Evolutionary conservation across 1,140 invertebrate genomes (phyloP).

Genomic region (Ectropis grisescens): DNA sequence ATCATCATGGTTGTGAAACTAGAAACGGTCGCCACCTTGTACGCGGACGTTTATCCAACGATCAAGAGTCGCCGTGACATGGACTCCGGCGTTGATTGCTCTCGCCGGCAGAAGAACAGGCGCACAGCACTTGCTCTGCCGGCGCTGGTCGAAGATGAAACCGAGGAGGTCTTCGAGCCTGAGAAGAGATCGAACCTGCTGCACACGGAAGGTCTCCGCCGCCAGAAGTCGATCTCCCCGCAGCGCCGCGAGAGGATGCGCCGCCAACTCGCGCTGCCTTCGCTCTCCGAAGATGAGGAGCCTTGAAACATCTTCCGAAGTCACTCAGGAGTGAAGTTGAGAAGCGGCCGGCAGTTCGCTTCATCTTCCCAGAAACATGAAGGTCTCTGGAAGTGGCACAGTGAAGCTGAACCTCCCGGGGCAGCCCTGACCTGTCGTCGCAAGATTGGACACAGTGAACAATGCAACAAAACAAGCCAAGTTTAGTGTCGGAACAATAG

Average conservation of each 20-base stretch:
- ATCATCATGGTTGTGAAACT: constrained; percentile 57
- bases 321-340: constrained; percentile 34
- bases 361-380: constrained; percentile 3
- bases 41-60: constrained; percentile 51
- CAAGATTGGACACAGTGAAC: no score
- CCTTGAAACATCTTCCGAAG: constrained; percentile 34
- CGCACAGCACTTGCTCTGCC: constrained; percentile 32
- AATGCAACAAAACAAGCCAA: no score
- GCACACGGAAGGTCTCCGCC: constrained; percentile 31
- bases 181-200: constrained; percentile 36
- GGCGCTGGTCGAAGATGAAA: constrained; percentile 53
- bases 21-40: constrained; percentile 41
- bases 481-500: constrained; percentile 10
- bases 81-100: constrained; percentile 25
- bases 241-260: constrained; percentile 39
- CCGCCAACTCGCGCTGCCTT: constrained; percentile 46
- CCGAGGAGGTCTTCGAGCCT: constrained; percentile 42
- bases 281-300: constrained; percentile 58
- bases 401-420: constrained; percentile 11
- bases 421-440: neutral
- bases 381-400: constrained; percentile 3
- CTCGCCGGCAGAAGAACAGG: constrained; percentile 34
- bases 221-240: constrained; percentile 54
- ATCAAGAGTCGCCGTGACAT: constrained; percentile 35
- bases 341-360: constrained; percentile 22